Evolutionary conservation across 2,797 vertebrate genomes (phyloP).

Genomic region (Fringilla coelebs): DNA sequence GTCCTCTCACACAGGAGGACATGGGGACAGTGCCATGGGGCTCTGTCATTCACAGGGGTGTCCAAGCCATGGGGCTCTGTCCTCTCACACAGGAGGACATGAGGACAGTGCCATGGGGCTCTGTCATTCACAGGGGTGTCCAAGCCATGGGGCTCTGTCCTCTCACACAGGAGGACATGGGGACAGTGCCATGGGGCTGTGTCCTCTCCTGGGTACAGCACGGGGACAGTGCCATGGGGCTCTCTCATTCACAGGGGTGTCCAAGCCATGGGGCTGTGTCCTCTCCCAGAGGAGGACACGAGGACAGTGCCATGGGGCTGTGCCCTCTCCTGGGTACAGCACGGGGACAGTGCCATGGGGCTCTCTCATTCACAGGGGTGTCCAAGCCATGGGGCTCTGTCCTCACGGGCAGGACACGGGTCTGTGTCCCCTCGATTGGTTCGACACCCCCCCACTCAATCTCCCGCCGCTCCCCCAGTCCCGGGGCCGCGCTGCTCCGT

Average conservation of each 20-base stretch:
- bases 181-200: neutral
- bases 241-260: neutral
- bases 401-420: no score
- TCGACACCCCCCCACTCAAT: neutral
- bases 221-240: neutral
- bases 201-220: no score
- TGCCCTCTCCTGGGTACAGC: neutral
- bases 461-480: neutral
- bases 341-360: no score
- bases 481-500: neutral
- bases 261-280: neutral
- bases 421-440: neutral
- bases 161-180: no score
- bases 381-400: neutral
- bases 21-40: no score
- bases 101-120: neutral
- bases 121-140: no score
- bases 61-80: no score
- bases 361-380: neutral
- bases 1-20: no score
- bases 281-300: no score
- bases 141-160: no score
- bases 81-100: no score
- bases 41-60: neutral
- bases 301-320: neutral